phyloP scores from a whole-genome alignment of 2,113 vertebrate genomes.

The Tenrec ecaudatus region DNA sequence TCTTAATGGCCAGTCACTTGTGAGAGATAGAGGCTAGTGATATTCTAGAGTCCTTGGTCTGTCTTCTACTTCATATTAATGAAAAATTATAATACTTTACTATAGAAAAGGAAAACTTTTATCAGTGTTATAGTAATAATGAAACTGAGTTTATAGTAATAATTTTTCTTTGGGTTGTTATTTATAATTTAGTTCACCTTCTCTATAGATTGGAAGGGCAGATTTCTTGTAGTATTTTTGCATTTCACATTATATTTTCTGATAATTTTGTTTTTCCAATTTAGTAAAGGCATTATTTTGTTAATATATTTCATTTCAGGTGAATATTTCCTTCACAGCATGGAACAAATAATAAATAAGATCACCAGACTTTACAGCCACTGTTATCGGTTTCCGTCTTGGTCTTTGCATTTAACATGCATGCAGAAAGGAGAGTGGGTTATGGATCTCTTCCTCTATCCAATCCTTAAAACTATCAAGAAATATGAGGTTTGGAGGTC shows the following conservation, averaged over 20 bases:
- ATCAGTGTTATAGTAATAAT: background rate
- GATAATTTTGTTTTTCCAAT: conserved; percentile 5
- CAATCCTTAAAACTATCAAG: background rate
- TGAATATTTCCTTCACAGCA: conserved; percentile 10
- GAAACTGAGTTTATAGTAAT: background rate
- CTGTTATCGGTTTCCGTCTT: background rate
- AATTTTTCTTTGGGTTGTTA: conserved; percentile 22
- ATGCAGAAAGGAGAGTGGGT: background rate
- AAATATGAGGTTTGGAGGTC: background rate
- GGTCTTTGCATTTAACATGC: background rate
- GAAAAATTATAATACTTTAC: background rate
- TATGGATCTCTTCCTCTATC: background rate
- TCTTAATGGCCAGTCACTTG: background rate
- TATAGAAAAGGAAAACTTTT: background rate
- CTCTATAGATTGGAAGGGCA: background rate
- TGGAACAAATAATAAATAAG: background rate
- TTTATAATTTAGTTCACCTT: conserved; percentile 32
- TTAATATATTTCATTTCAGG: background rate
- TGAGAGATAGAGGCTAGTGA: background rate
- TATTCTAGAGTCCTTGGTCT: background rate
- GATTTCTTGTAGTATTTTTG: conserved; percentile 17
- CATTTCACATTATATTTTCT: conserved; percentile 17
- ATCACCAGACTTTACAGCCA: background rate
- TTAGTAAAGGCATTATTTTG: background rate
- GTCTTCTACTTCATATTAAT: background rate